Percentiles rank a stretch among this genome's conserved stretches.
Conservation (phyloP, 1,140 invertebrate genomes). For the Archegozetes longisetosus region DNA sequence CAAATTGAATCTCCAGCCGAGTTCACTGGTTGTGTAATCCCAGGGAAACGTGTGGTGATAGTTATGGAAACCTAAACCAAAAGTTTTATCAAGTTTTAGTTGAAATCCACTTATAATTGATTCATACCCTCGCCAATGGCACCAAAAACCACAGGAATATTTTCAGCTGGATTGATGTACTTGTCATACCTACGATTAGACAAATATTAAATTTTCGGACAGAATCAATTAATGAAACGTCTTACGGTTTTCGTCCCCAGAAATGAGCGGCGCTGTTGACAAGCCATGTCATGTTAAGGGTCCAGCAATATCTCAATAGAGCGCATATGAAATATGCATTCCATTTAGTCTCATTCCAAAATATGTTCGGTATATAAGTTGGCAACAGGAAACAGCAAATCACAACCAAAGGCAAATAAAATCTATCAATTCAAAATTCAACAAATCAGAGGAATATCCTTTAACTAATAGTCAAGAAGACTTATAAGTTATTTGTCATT, state of each 20-base stretch:
- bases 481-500: too few species aligned
- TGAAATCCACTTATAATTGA: conserved; percentile 32
- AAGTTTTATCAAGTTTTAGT: too few species aligned
- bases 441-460: too few species aligned
- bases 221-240: neutral
- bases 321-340: conserved; percentile 67
- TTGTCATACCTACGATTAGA: conserved; percentile 31
- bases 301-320: conserved; percentile 66
- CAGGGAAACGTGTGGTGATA: conserved; percentile 92
- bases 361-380: conserved; percentile 57
- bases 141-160: conserved; percentile 32
- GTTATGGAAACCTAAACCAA: conserved; percentile 54
- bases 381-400: conserved; percentile 76
- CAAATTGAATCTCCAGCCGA: conserved; percentile 47
- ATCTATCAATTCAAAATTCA: too few species aligned
- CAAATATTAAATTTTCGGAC: neutral
- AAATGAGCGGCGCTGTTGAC: conserved; percentile 38
- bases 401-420: conserved; percentile 64
- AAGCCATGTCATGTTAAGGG: conserved; percentile 77
- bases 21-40: conserved; percentile 74
- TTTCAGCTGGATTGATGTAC: conserved; percentile 37
- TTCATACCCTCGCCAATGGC: conserved; percentile 37
- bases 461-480: too few species aligned
- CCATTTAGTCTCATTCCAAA: conserved; percentile 61
- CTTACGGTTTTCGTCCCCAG: conserved; percentile 32